These are phyloP conservation scores for Synanthedon andrenaeformis DNA, from an alignment of 2,888 invertebrate species.

Conservation along the genomic window DNA sequence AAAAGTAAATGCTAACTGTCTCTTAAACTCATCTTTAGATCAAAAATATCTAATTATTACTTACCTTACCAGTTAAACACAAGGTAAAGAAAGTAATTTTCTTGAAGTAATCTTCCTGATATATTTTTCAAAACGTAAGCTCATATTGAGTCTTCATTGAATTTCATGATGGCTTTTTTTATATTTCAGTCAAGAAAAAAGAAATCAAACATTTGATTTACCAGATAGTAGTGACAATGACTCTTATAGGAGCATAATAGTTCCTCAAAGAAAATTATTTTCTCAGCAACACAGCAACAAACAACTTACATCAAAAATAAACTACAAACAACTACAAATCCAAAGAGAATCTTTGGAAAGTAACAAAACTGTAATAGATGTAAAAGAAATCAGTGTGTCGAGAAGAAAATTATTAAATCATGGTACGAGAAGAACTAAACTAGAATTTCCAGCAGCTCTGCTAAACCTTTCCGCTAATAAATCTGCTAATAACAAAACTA, in stretches of 20 bases:
- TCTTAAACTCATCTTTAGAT: too few species aligned
- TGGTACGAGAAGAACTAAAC: slow-evolving; percentile 12
- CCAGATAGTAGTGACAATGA: slow-evolving; percentile 55
- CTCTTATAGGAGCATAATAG: slow-evolving; percentile 49
- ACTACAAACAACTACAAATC: slow-evolving; percentile 27
- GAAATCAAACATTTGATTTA: slow-evolving; percentile 31
- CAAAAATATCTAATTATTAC: too few species aligned
- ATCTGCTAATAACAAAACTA: slow-evolving; percentile 33
- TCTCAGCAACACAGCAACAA: slow-evolving; percentile 39
- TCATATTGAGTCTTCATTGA: too few species aligned
- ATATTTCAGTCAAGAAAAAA: slow-evolving; percentile 34
- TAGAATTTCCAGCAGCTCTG: slow-evolving; percentile 38
- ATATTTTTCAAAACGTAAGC: too few species aligned
- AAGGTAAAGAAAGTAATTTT: too few species aligned
- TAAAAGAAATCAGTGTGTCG: slow-evolving; percentile 23
- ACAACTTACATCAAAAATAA: slow-evolving; percentile 18
- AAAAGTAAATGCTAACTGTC: too few species aligned
- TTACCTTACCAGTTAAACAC: too few species aligned
- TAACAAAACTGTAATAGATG: slow-evolving; percentile 26
- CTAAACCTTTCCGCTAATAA: slow-evolving; percentile 39
- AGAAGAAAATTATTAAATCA: slow-evolving; percentile 1
- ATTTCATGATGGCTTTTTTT: not conserved
- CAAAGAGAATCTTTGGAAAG: slow-evolving; percentile 32
- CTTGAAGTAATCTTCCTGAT: too few species aligned
- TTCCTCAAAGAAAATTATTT: slow-evolving; percentile 48